Conservation (phyloP, 2,113 vertebrate species). For the Gavia stellata region DNA sequence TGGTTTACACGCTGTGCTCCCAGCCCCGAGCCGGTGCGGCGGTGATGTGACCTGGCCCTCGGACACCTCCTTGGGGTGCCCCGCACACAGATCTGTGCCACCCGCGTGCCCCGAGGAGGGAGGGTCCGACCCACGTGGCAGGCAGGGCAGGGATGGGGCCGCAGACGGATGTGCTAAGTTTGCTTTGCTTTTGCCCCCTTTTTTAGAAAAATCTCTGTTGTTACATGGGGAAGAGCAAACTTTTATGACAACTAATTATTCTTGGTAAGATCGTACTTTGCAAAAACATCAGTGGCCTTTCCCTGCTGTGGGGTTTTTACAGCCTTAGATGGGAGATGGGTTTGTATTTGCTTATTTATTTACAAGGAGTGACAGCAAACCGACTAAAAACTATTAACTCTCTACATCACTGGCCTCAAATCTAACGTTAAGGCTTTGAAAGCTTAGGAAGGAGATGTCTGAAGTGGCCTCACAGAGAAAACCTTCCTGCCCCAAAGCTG, state of each 20-base stretch:
- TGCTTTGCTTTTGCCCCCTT: background rate
- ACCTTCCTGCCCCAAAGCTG: conserved; percentile 1
- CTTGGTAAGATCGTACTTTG: background rate
- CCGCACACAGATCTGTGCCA: background rate
- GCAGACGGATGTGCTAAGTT: background rate
- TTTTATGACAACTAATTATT: background rate
- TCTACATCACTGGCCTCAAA: background rate
- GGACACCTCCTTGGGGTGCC: background rate
- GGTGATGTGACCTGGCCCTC: background rate
- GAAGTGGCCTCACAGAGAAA: background rate
- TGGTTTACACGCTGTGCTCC: fast-evolving
- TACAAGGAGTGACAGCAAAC: background rate
- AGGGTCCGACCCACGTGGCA: fast-evolving
- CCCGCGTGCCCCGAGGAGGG: fast-evolving
- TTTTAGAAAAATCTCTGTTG: background rate
- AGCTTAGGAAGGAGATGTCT: background rate
- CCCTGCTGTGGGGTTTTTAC: background rate
- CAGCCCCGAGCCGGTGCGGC: fast-evolving
- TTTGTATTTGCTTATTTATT: conserved; percentile 7
- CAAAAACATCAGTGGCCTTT: background rate
- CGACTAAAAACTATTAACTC: background rate
- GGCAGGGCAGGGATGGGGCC: background rate
- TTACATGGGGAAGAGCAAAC: background rate
- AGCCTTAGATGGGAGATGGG: background rate
- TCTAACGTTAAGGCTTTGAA: background rate